These are phyloP conservation scores for Trochalopteron elliotii DNA, from an alignment of 2,113 vertebrate genomes.

Conservation along the genomic window DNA sequence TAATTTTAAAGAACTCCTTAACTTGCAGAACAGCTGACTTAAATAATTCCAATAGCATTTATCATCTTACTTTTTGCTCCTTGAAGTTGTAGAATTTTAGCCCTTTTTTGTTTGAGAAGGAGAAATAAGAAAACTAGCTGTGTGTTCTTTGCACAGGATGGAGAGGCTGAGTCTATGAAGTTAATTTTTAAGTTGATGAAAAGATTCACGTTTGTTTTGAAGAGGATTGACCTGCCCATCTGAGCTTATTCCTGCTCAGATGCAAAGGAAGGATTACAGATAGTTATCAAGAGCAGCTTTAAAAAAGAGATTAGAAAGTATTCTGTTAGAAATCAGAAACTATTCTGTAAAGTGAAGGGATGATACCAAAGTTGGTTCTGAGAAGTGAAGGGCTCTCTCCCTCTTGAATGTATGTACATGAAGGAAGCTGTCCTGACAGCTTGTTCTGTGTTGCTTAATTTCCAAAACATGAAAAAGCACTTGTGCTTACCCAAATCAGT, in stretches of 20 bases:
- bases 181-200: background rate
- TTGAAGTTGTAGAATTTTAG: background rate
- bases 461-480: background rate
- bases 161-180: background rate
- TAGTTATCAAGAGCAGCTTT: background rate
- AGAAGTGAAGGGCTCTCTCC: background rate
- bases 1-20: background rate
- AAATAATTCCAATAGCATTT: background rate
- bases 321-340: background rate
- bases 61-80: background rate
- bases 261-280: background rate
- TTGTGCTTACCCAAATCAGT: background rate
- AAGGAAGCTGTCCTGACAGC: background rate
- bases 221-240: background rate
- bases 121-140: background rate
- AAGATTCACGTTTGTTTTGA: background rate
- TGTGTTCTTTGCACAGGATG: background rate
- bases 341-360: background rate
- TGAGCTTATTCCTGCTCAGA: background rate
- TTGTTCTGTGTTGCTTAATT: background rate
- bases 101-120: background rate
- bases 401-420: rapidly evolving
- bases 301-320: background rate
- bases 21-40: constrained; percentile 4
- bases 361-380: background rate